Evolutionary conservation across 37 sponge, comb jelly and placozoan species (phyloP), one percentile per base, ranked within the genome.

Genomic region (Mnemiopsis leidyi): DNA sequence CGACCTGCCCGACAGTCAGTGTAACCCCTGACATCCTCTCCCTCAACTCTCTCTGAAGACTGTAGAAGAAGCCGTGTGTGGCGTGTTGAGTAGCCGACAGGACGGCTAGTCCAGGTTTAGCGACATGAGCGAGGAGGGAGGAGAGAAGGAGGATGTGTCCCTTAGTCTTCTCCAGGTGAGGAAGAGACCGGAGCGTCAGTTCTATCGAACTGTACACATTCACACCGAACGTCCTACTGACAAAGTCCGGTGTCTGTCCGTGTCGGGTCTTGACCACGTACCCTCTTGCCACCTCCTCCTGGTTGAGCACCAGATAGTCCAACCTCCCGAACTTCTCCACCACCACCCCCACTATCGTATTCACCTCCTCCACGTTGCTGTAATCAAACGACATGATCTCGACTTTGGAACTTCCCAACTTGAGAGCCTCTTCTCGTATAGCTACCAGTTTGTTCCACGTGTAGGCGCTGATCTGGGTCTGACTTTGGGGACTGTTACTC

Each of bases 21-120:
- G 20, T 34, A 1, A 85, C 90, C 5, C 61, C 38, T 35, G 90
- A 85, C 26, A 13, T n/a, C 23, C 3, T 39, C 20, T 16, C 36
- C 20, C 9, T 18, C 61, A 85, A 61, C 25, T 85, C 90, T 61
- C 23, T 3, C 29, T 85, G 90, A 28, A 85, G 90, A 24, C 61
- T 40, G 26, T 85, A 40, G 90, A 85, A 85, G 90, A 85, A 85
- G 90, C 90, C 90, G 32, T 28, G 9, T 3, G 39, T 39, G 26
- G 61, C 90, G 30, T 85, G 90, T 85, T 85, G 38, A 25, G 90
- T 38, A 25, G 90, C n/a, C 26, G 90, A 38, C 38, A 29, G 39
- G 48, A 85, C 38, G 3, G 61, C 36, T 28, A 40, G 21, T 13
- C 23, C 36, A 33, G 61, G 25, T 13, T 40, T 23, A 3, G 48